Base-by-base conservation (phyloP, 2,888 invertebrate genomes). In the Apamea sordens region DNA sequence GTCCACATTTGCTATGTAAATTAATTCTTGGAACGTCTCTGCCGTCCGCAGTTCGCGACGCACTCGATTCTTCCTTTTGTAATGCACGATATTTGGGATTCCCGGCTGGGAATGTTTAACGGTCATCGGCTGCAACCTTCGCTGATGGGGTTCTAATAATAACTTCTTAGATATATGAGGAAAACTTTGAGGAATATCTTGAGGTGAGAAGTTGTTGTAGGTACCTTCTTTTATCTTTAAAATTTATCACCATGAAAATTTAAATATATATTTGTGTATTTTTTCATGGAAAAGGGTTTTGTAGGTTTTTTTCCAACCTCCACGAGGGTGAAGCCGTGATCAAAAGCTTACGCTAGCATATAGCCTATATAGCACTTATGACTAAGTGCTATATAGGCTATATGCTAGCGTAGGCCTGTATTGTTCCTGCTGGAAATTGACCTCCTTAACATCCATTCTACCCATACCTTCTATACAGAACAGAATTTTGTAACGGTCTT, bases 21-120 rank as follows among this genome's bases (percentile, higher is more conserved):
- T 95, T 86, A 94, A 93, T 96, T 96, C 96, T 93, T 88, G 84
- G 95, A 96, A 95, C 91, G 93, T 93, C 93, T 94, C 93, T 71
- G 79, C 87, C 85, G 79, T 80, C 82, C 79, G 87, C 84, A 79
- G 82, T 70, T 82, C 74, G 88, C 86, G 88, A 88, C 89, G 89
- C 89, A 83, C 89, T 91, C 89, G 85, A 89, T 78, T 90, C 91
- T 92, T 95, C 93, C 92, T 95, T 94, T 94, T 93, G 91, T 89
- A 89, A 86, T 90, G 88, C 88, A 89, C 87, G 89, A 90, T 92
- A 88, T 94, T 94, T 92, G 95, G 94, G 93, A 95, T 92, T 94
- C 91, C 94, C 95, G 89, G 71, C 84, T 82, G 84, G 79, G 77
- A 86, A 88, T 86, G 78, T 88, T 88, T 81, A 77, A 80, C 83